These are phyloP conservation scores for Gallinago undulata DNA, from an alignment of 2,113 vertebrate species.

Conservation along the genomic window DNA sequence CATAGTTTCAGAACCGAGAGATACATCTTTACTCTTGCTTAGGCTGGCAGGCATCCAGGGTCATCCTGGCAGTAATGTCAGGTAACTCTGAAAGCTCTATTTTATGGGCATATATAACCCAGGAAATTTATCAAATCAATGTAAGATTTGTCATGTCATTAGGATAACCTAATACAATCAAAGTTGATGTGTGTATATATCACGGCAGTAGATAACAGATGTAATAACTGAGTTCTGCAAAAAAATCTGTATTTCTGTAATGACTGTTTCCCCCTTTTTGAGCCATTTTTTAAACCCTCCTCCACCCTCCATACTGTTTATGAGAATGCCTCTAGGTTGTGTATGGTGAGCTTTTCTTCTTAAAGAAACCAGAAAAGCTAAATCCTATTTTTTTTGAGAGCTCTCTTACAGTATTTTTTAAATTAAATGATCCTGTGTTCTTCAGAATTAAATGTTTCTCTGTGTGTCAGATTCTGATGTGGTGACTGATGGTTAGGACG, in stretches of 20 bases:
- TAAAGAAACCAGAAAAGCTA: not conserved
- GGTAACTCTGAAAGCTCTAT: not conserved
- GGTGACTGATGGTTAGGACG: not conserved
- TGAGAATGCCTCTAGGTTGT: not conserved
- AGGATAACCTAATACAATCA: not conserved
- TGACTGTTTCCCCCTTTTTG: not conserved
- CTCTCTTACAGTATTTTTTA: not conserved
- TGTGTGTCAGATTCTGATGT: not conserved
- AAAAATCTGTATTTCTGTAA: not conserved
- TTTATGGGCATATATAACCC: not conserved
- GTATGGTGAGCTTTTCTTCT: not conserved
- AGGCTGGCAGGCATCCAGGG: not conserved
- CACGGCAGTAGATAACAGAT: not conserved
- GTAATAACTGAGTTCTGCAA: not conserved
- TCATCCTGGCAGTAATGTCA: not conserved
- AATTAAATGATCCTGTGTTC: not conserved
- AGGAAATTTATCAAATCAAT: not conserved
- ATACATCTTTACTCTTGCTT: fast-evolving
- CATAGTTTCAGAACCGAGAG: not conserved
- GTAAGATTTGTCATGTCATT: not conserved
- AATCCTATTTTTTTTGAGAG: not conserved
- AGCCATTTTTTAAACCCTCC: not conserved
- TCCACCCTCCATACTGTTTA: not conserved
- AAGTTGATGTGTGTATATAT: not conserved
- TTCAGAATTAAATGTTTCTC: not conserved